Evolutionary conservation across 2,888 invertebrate species (phyloP).

Genomic region (Micoletzkya japonica): DNA sequence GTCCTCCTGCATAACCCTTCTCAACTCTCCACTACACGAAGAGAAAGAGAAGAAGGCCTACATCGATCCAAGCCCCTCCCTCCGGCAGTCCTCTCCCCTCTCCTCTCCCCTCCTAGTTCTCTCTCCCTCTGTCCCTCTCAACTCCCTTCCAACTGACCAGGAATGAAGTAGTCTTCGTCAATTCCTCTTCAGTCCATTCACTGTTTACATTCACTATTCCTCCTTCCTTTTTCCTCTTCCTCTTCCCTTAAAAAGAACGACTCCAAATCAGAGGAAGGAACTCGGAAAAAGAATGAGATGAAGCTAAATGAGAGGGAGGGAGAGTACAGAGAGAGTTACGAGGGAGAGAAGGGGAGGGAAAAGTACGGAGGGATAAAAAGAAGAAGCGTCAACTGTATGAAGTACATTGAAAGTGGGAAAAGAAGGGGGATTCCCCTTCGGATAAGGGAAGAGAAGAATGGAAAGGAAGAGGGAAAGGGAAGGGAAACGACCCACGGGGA

Average conservation of each 20-base stretch:
- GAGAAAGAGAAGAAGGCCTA: neutral
- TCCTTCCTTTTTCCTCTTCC: no score
- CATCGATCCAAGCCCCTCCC: neutral
- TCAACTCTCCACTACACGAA: conserved; percentile 5
- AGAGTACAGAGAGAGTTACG: no score
- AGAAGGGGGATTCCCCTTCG: no score
- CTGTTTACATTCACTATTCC: no score
- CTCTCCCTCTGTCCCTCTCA: conserved; percentile 1
- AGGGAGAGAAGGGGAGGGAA: neutral
- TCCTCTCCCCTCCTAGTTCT: neutral
- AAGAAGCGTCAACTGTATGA: no score
- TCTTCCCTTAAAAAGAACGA: no score
- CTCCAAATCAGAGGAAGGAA: no score
- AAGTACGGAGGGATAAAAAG: neutral
- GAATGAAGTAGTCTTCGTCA: no score
- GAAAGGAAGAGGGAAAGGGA: conserved; percentile 10
- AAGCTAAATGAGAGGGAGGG: no score
- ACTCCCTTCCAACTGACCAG: conserved; percentile 5
- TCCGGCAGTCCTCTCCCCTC: neutral
- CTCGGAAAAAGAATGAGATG: no score
- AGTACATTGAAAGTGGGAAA: no score
- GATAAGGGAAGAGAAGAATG: conserved; percentile 6
- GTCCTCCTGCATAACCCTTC: neutral
- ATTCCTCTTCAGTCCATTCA: no score
- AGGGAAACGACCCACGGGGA: neutral